Base-by-base conservation (phyloP, 2,888 invertebrate genomes). In the Agrotis segetum region DNA sequence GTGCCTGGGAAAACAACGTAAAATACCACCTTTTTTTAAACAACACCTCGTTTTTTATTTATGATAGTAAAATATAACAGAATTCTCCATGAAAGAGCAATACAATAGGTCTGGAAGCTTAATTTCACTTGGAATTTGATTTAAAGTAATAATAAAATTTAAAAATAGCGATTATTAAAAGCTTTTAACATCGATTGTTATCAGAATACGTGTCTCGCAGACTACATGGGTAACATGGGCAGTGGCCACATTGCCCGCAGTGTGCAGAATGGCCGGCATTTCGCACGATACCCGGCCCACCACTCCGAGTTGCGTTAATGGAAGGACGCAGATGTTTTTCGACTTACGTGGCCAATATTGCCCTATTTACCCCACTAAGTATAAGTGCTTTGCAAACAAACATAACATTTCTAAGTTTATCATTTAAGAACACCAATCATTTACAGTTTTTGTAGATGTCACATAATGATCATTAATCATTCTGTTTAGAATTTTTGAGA, bases 311-410 rank as follows among this genome's bases (percentile, higher is more conserved):
- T 59, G 71, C 56, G 68, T 75, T 83, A 82, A 85, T 87, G 81
- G 85, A 77, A 71, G 83, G 81, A 73, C 81, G 82, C 88, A 88
- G 88, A 86, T 88, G 88, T 82, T 85, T 86, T 84, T 82, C 85
- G 79, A 85, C 86, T 85, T 87, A 84, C 85, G 86, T 88, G 81
- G 78, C 84, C 79, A 83, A 86, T 86, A 87, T 87, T 85, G 69
- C 83, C 79, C 82, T 79, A 87, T 87, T 85, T 79, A 80, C 71
- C 74, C 74, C 74, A 77, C 83, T 83, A 81, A 84, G 83, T 85
- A 81, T 82, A 84, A 80, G 84, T 80, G 79, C 76, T 75, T 77
- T 71, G 74, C 67, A 76, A 72, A 75, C 76, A 79, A 79, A 75
- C 70, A 72, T 58, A 80, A 80, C 75, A 63, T 76, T 79, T 59